Conservation (phyloP, 2,113 vertebrate species). For the Pampusana beccarii region DNA sequence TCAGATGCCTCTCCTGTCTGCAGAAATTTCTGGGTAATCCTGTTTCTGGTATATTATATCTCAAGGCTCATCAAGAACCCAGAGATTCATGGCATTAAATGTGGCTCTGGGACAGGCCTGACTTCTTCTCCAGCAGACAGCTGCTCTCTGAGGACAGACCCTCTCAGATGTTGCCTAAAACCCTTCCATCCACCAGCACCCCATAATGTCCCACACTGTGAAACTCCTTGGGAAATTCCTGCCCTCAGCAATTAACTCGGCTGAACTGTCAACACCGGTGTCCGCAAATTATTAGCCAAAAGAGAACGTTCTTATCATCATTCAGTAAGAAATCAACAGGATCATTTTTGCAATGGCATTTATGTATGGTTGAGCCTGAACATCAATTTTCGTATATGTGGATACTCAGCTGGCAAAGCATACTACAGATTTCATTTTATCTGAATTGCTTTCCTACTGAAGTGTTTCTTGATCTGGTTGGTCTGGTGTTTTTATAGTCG, state of each 20-base stretch:
- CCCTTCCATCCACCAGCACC: not conserved
- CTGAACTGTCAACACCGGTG: not conserved
- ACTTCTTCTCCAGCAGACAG: not conserved
- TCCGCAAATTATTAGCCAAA: not conserved
- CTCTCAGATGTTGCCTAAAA: not conserved
- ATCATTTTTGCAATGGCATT: not conserved
- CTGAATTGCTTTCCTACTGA: slow-evolving; percentile 23
- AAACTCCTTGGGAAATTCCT: not conserved
- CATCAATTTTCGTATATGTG: not conserved
- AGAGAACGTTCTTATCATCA: not conserved
- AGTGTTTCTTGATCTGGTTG: slow-evolving; percentile 12
- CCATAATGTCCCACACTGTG: not conserved
- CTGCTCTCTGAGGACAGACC: not conserved
- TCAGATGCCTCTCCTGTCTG: not conserved
- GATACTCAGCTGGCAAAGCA: not conserved
- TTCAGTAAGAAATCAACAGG: not conserved
- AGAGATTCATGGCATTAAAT: not conserved
- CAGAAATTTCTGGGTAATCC: not conserved
- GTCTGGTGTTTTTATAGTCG: not conserved
- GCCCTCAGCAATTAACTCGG: not conserved
- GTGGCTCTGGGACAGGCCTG: not conserved
- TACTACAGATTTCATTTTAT: not conserved
- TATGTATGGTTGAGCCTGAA: not conserved
- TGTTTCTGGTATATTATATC: not conserved
- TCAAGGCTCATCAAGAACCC: not conserved